These are phyloP conservation scores for Delichon dasypus DNA, from an alignment of 2,797 vertebrate species.

Conservation along the genomic window DNA sequence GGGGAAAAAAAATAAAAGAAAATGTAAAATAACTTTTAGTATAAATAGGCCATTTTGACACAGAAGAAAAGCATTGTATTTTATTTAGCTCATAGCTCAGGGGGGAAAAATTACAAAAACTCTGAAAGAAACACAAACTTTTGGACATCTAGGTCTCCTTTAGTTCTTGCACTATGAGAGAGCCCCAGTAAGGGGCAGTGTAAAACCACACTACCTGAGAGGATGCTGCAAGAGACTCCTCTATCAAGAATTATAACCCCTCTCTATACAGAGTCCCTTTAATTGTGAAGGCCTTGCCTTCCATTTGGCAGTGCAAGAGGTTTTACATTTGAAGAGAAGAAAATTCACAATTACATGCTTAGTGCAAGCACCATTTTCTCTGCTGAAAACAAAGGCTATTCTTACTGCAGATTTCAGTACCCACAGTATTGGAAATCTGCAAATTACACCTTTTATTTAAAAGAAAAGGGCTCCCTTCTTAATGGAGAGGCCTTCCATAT, in stretches of 20 bases:
- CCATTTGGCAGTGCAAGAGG: background rate
- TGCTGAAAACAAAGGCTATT: background rate
- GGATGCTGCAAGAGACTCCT: background rate
- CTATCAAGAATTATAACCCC: background rate
- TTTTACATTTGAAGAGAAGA: background rate
- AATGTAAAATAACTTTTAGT: background rate
- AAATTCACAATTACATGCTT: background rate
- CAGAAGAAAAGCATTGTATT: background rate
- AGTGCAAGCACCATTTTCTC: background rate
- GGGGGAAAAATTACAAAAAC: rapidly evolving
- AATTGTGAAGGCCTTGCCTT: background rate
- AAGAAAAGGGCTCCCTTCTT: background rate
- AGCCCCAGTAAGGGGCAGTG: slow-evolving; percentile 54
- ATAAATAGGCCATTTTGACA: background rate
- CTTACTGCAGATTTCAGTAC: background rate
- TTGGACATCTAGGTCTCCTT: background rate
- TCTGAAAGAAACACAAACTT: background rate
- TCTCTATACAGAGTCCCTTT: background rate
- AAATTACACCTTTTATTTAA: background rate
- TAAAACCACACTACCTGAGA: slow-evolving; percentile 4
- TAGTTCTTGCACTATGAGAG: background rate
- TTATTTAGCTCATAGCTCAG: background rate
- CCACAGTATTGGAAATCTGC: background rate
- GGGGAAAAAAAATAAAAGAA: background rate
- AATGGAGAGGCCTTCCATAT: background rate